A percentile compares a stretch with the other conserved stretches of the same genome.
These are phyloP conservation scores for Cyrtodaria siliqua DNA, from an alignment of 2,888 invertebrate species.

Conservation along the genomic window DNA sequence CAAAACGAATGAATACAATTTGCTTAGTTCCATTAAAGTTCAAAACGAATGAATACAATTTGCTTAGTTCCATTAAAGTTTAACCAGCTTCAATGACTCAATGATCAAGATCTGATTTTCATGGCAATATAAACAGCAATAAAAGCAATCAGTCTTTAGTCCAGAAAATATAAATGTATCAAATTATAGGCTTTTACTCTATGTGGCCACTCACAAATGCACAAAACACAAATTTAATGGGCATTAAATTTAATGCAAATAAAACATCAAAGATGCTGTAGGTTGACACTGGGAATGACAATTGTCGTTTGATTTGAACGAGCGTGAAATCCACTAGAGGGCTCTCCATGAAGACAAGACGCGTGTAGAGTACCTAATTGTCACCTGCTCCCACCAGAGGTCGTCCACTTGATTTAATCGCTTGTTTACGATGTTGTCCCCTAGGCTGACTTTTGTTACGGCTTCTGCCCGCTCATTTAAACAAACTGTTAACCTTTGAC, in stretches of 20 bases:
- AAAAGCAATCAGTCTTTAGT: conserved; percentile 1
- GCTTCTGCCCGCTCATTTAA: too few relatives aligned
- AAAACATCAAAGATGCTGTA: conserved; percentile 42
- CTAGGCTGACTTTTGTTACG: too few relatives aligned
- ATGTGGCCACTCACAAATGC: not conserved
- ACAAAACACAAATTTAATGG: conserved; percentile 45
- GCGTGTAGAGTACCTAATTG: conserved; percentile 11
- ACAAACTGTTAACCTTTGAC: too few relatives aligned
- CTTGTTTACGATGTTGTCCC: too few relatives aligned
- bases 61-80: too few relatives aligned
- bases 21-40: too few relatives aligned
- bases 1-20: too few relatives aligned
- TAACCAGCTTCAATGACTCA: not conserved
- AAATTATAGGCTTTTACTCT: conserved; percentile 26
- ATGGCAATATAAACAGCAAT: not conserved
- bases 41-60: too few relatives aligned
- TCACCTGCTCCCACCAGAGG: conserved; percentile 39
- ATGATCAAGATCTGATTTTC: not conserved
- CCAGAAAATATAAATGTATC: conserved; percentile 27
- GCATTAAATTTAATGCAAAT: conserved; percentile 42
- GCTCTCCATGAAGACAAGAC: conserved; percentile 13
- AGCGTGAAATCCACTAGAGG: conserved; percentile 38
- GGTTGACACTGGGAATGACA: conserved; percentile 17
- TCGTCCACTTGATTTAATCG: conserved; percentile 25
- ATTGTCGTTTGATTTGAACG: conserved; percentile 18